Conservation (phyloP, 2,888 invertebrate species). For the Axea sp. region DNA sequence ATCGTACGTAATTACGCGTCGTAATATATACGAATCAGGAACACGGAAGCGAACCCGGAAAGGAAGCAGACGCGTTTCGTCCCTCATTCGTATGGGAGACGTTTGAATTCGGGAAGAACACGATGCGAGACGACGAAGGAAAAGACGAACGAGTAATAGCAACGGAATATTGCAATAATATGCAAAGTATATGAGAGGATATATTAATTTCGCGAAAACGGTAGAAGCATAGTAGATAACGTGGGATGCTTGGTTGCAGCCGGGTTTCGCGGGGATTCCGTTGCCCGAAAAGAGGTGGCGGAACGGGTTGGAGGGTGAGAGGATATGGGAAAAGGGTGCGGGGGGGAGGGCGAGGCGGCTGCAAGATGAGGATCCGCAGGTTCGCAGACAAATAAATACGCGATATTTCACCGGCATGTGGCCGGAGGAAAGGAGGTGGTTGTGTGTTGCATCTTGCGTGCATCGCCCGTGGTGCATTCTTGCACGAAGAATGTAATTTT, state of each 20-base stretch:
- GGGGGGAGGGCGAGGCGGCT: conserved; percentile 60
- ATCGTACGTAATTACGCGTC: conserved; percentile 44
- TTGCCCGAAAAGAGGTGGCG: conserved; percentile 71
- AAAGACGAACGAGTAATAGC: conserved; percentile 76
- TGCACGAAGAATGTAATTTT: too few relatives aligned
- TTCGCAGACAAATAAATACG: conserved; percentile 79
- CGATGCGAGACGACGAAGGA: conserved; percentile 53
- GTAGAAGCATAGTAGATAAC: conserved; percentile 74
- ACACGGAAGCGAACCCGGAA: background rate
- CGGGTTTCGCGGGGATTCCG: conserved; percentile 59
- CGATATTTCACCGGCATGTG: conserved; percentile 78
- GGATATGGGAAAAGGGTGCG: conserved; percentile 62
- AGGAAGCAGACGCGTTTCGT: conserved; percentile 20
- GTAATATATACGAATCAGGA: conserved; percentile 10
- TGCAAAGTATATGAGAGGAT: conserved; percentile 79
- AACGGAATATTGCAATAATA: conserved; percentile 79
- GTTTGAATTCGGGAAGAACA: conserved; percentile 53
- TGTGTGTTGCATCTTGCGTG: too few relatives aligned
- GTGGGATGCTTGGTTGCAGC: conserved; percentile 60
- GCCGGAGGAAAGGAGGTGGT: too few relatives aligned
- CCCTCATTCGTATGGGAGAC: conserved; percentile 27
- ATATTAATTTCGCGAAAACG: conserved; percentile 79
- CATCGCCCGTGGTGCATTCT: too few relatives aligned
- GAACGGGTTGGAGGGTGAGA: conserved; percentile 63
- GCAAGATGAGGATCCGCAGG: conserved; percentile 73